Conservation (phyloP, 2,888 invertebrate genomes). For the Caenorhabditis doughertyi region DNA sequence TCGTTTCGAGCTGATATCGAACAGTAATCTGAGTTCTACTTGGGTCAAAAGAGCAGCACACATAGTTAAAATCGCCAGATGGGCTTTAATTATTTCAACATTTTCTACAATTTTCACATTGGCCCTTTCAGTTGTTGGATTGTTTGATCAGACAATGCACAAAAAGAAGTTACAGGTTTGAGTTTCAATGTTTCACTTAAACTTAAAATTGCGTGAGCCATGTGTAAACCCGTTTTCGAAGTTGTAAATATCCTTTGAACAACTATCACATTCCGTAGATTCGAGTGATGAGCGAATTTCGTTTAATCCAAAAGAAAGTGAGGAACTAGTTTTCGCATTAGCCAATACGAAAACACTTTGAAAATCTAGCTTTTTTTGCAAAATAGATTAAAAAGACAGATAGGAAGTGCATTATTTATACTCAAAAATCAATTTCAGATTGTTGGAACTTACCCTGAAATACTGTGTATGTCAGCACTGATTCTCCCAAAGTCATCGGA, state of each 20-base stretch:
- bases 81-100: neutral
- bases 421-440: slow-evolving; percentile 20
- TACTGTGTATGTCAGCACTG: slow-evolving; percentile 43
- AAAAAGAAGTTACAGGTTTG: slow-evolving; percentile 10
- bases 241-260: no score
- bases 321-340: no score
- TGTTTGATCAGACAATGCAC: slow-evolving; percentile 45
- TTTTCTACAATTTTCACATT: neutral
- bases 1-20: slow-evolving; percentile 48
- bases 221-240: no score
- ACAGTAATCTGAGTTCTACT: slow-evolving; percentile 6
- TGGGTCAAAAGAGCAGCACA: slow-evolving; percentile 35
- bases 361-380: neutral
- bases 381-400: neutral
- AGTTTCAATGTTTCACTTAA: no score
- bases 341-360: neutral
- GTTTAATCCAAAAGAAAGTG: no score
- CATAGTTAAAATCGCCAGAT: neutral
- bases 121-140: slow-evolving; percentile 26
- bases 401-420: no score
- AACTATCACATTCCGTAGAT: no score
- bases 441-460: slow-evolving; percentile 29
- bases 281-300: no score
- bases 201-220: no score
- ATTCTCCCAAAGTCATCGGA: slow-evolving; percentile 10